A percentile compares a stretch with the other conserved stretches of the same genome.
Evolutionary conservation across 2,888 invertebrate species (phyloP).

Genomic region (Euspilapteryx auroguttella): DNA sequence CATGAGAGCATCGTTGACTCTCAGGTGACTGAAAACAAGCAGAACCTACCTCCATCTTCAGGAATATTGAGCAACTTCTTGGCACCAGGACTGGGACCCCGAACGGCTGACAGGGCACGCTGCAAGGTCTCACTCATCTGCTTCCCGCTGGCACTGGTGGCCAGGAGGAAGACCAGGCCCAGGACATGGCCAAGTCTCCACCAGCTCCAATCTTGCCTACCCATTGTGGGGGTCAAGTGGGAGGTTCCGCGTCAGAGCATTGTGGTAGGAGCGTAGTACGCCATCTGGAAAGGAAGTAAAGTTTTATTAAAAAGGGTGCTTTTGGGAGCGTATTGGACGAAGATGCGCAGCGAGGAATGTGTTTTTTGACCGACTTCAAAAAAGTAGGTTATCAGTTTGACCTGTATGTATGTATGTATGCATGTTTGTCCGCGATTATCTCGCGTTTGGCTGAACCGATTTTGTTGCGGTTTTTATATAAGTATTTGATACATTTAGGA

Average conservation of each 20-base stretch:
- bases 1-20: too few relatives aligned
- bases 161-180: constrained; percentile 10
- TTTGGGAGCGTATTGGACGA: too few relatives aligned
- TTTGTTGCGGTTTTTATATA: too few relatives aligned
- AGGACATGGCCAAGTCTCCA: constrained; percentile 16
- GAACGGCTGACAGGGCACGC: constrained; percentile 49
- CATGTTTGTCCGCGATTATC: too few relatives aligned
- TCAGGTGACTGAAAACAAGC: background rate
- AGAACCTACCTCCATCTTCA: constrained; percentile 50
- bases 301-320: too few relatives aligned
- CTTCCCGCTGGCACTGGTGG: constrained; percentile 21
- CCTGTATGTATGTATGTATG: too few relatives aligned
- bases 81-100: constrained; percentile 54
- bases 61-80: constrained; percentile 57
- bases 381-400: too few relatives aligned
- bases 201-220: constrained; percentile 33
- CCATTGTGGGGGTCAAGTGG: constrained; percentile 6
- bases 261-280: background rate
- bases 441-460: too few relatives aligned
- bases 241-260: background rate
- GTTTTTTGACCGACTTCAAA: too few relatives aligned
- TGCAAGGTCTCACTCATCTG: constrained; percentile 58
- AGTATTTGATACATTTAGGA: too few relatives aligned
- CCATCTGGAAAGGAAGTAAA: too few relatives aligned
- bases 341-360: too few relatives aligned